Evolutionary conservation across 2,888 invertebrate genomes (phyloP).

Genomic region (Caenorhabditis japonica): DNA sequence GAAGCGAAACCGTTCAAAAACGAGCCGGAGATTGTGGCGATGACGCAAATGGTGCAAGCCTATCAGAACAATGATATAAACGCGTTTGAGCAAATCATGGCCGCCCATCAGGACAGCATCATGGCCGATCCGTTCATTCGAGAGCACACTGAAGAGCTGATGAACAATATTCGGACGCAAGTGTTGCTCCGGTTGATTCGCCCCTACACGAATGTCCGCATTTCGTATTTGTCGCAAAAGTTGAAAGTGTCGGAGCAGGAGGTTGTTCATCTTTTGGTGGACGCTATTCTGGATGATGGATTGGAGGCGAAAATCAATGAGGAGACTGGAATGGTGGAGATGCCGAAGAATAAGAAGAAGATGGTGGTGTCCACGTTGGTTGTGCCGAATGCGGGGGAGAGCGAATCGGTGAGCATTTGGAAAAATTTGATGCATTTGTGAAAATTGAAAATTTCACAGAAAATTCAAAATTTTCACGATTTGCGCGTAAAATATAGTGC

Average conservation of each 20-base stretch:
- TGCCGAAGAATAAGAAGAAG: conserved; percentile 44
- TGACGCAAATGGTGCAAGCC: conserved; percentile 92
- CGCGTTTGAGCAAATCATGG: conserved; percentile 90
- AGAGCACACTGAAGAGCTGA: conserved; percentile 90
- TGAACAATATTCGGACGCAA: conserved; percentile 89
- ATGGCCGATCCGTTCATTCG: conserved; percentile 99
- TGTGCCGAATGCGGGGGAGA: conserved; percentile 28
- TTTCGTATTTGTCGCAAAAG: conserved; percentile 93
- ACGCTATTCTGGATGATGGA: conserved; percentile 93
- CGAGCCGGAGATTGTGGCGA: conserved; percentile 97
- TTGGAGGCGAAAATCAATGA: conserved; percentile 59
- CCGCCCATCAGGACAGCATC: conserved; percentile 83
- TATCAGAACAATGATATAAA: conserved; percentile 73
- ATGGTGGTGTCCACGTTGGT: conserved; percentile 20
- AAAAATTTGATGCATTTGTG: no score
- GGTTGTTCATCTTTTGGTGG: conserved; percentile 94
- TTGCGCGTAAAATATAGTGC: no score
- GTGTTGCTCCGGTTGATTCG: conserved; percentile 96
- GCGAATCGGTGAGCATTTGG: neutral
- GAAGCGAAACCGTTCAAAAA: conserved; percentile 99
- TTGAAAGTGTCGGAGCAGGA: conserved; percentile 81
- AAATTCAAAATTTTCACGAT: no score
- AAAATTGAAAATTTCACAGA: no score
- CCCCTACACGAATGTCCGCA: conserved; percentile 96
- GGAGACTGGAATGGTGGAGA: conserved; percentile 48